Conservation (phyloP, 2,113 vertebrate species). For the Sinosuthora webbiana region DNA sequence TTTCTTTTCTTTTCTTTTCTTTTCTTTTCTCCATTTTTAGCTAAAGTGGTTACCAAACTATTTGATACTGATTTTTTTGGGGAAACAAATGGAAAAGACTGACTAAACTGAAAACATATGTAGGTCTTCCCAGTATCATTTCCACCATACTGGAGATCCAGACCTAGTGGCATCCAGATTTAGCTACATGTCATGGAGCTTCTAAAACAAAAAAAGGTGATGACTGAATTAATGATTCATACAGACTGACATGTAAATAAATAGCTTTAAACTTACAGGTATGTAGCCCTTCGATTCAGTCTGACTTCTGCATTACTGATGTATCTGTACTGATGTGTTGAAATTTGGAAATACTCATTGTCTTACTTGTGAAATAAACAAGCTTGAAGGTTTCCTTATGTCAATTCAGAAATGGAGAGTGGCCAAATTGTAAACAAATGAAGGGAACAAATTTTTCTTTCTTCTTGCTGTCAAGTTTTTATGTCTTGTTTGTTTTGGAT, state of each 20-base stretch:
- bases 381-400: background rate
- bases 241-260: background rate
- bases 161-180: background rate
- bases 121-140: background rate
- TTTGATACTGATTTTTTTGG: background rate
- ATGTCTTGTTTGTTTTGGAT: slow-evolving; percentile 5
- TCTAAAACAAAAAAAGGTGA: background rate
- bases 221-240: background rate
- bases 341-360: background rate
- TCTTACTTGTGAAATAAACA: background rate
- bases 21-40: background rate
- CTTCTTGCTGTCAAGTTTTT: background rate
- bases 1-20: too few relatives aligned
- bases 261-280: background rate
- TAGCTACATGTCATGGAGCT: background rate
- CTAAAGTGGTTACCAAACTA: background rate
- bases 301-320: background rate
- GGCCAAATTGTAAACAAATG: background rate
- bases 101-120: background rate
- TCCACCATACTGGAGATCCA: background rate
- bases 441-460: background rate
- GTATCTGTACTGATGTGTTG: rapidly evolving
- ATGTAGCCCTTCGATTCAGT: background rate
- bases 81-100: background rate
- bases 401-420: background rate